These are phyloP conservation scores for Stomorhina lunata DNA, from an alignment of 2,888 invertebrate species.

Conservation along the genomic window DNA sequence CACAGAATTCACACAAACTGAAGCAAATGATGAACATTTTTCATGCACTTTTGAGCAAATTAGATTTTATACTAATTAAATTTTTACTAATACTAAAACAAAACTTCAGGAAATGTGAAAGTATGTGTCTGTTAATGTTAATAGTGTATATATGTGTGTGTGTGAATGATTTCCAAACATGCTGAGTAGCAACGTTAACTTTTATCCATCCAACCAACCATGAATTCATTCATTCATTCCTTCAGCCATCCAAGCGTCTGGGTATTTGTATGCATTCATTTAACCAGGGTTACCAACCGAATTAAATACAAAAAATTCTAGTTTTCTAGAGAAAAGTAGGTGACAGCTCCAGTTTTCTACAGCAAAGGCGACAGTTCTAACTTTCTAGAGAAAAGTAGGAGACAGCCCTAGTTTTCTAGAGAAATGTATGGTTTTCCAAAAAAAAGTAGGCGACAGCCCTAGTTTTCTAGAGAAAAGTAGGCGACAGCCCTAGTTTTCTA, in stretches of 20 bases:
- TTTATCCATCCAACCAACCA: constrained; percentile 58
- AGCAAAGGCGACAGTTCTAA: too few relatives aligned
- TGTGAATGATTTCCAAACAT: constrained; percentile 23
- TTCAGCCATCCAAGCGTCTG: neutral
- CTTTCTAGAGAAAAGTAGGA: too few relatives aligned
- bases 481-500: too few relatives aligned
- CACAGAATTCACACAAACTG: constrained; percentile 41
- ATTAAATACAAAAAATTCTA: too few relatives aligned
- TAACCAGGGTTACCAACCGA: neutral
- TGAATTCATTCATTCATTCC: constrained; percentile 33
- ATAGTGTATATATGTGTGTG: neutral
- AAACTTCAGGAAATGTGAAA: neutral
- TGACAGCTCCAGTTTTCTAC: too few relatives aligned
- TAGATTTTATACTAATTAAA: constrained; percentile 79
- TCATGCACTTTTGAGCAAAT: constrained; percentile 80
- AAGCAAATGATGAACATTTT: constrained; percentile 71
- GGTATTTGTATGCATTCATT: neutral
- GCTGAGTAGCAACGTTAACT: constrained; percentile 68
- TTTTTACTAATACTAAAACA: constrained; percentile 73
- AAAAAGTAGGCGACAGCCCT: too few relatives aligned
- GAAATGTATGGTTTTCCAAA: too few relatives aligned
- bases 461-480: too few relatives aligned
- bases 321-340: too few relatives aligned
- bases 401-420: too few relatives aligned
- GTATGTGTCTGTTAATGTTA: constrained; percentile 9